Percentiles rank a stretch among this genome's conserved stretches.
phyloP scores from a whole-genome alignment of 2,797 vertebrate species.

The Sebastes wilsoni region DNA sequence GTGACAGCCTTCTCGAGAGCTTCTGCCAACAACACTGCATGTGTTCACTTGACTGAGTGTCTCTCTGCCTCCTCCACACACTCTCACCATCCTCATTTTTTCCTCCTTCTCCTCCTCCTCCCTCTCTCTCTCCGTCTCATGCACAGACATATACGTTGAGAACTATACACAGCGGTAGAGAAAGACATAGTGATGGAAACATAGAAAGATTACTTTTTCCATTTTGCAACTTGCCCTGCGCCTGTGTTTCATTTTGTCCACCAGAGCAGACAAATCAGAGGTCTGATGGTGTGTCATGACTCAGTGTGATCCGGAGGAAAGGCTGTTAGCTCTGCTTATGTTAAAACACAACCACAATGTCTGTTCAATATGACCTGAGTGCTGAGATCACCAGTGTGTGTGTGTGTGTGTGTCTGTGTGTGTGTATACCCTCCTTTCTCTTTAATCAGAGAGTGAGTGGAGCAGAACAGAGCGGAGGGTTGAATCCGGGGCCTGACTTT shows the following conservation, averaged over 20 bases:
- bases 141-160: constrained; percentile 4
- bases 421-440: constrained; percentile 39
- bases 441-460: constrained; percentile 74
- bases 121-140: background rate
- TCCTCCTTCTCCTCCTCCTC: background rate
- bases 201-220: constrained; percentile 32
- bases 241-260: constrained; percentile 49
- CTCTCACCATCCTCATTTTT: constrained; percentile 17
- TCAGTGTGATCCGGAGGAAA: constrained; percentile 40
- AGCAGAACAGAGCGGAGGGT: constrained; percentile 63
- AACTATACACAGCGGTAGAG: background rate
- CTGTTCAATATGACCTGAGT: constrained; percentile 34
- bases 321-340: constrained; percentile 33
- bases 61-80: constrained; percentile 31
- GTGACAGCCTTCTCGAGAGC: constrained; percentile 31
- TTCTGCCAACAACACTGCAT: constrained; percentile 37
- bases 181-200: constrained; percentile 19
- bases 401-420: constrained; percentile 4
- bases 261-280: constrained; percentile 7
- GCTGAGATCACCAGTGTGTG: constrained; percentile 39
- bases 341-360: constrained; percentile 32
- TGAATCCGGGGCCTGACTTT: constrained; percentile 53
- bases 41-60: constrained; percentile 33
- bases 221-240: constrained; percentile 28
- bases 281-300: constrained; percentile 46